phyloP scores from a whole-genome alignment of 2,888 invertebrate genomes.

The Entomobrya multifasciata region DNA sequence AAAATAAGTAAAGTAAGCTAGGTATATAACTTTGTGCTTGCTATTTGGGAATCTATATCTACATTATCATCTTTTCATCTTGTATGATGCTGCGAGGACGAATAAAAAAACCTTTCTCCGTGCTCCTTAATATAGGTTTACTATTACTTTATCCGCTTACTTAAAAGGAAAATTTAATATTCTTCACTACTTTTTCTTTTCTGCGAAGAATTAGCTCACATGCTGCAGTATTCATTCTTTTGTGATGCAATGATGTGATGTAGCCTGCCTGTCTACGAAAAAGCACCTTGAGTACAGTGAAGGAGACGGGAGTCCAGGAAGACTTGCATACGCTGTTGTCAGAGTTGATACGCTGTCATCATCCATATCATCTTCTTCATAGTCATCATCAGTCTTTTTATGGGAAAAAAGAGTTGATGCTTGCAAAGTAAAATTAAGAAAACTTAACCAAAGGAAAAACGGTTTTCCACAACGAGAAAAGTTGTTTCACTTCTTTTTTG shows the following conservation, averaged over 20 bases:
- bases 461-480: constrained; percentile 68
- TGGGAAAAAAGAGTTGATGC: constrained; percentile 64
- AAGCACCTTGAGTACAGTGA: constrained; percentile 8
- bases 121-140: background rate
- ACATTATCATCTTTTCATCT: background rate
- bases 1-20: background rate
- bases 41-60: background rate
- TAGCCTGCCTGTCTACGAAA: constrained; percentile 28
- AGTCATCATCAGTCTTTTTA: constrained; percentile 59
- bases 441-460: constrained; percentile 61
- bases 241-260: too few species aligned
- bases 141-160: constrained; percentile 28
- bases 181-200: constrained; percentile 51
- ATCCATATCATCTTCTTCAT: constrained; percentile 47
- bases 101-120: constrained; percentile 40
- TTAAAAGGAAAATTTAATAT: constrained; percentile 68
- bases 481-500: too few species aligned
- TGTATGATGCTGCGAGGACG: background rate
- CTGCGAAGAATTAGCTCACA: constrained; percentile 3
- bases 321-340: constrained; percentile 46
- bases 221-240: constrained; percentile 9
- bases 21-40: too few species aligned
- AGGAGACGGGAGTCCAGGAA: too few species aligned
- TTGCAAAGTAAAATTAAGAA: constrained; percentile 69
- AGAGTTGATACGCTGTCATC: constrained; percentile 60